phyloP scores from a whole-genome alignment of 1,140 invertebrate species.

The Zaprionus nigranus region DNA sequence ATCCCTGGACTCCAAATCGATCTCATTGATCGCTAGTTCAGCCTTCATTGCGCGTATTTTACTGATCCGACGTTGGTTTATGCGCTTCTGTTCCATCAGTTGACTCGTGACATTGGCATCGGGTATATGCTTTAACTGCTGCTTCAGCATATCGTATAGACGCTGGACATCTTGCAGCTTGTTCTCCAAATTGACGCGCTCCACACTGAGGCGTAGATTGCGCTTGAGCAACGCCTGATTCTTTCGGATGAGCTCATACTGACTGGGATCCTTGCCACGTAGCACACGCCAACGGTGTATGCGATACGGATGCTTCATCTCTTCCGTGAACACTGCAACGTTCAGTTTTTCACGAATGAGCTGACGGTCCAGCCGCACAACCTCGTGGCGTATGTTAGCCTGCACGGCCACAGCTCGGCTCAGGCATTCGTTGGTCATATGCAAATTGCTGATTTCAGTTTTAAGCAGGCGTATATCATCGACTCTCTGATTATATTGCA shows the following conservation, averaged over 20 bases:
- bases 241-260: slow-evolving; percentile 88
- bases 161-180: slow-evolving; percentile 17
- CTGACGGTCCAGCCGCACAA: slow-evolving; percentile 90
- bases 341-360: slow-evolving; percentile 89
- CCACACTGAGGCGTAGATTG: slow-evolving; percentile 44
- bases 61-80: slow-evolving; percentile 50
- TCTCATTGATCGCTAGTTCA: slow-evolving; percentile 70
- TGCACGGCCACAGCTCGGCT: slow-evolving; percentile 87
- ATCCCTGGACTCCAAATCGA: slow-evolving; percentile 65
- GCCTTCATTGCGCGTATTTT: slow-evolving; percentile 60
- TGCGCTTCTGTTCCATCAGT: slow-evolving; percentile 51
- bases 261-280: slow-evolving; percentile 89
- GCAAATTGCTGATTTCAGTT: slow-evolving; percentile 89
- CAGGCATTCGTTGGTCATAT: slow-evolving; percentile 87
- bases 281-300: slow-evolving; percentile 91
- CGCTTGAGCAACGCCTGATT: slow-evolving; percentile 88
- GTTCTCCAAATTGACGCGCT: slow-evolving; percentile 29
- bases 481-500: slow-evolving; percentile 88
- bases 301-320: slow-evolving; percentile 91
- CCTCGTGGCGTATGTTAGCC: slow-evolving; percentile 87
- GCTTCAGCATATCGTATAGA: slow-evolving; percentile 41
- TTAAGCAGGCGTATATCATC: slow-evolving; percentile 91
- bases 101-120: slow-evolving; percentile 24
- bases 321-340: slow-evolving; percentile 90
- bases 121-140: slow-evolving; percentile 24